phyloP scores from a whole-genome alignment of 2,888 invertebrate genomes.

The Rhagium mordax region DNA sequence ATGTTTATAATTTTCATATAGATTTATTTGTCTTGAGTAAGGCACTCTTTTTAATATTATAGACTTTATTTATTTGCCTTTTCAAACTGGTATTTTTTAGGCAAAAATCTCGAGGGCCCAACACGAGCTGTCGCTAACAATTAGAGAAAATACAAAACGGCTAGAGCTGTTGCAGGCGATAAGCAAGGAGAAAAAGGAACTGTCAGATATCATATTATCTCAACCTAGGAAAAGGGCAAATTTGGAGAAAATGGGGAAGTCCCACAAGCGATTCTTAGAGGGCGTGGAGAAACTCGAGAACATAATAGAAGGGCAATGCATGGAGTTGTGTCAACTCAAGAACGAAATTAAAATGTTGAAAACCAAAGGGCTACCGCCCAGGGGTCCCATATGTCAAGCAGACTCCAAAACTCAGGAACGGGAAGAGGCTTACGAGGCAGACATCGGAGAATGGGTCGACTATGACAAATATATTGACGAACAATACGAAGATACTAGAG shows the following conservation, averaged over 20 bases:
- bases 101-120: slow-evolving; percentile 64
- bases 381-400: slow-evolving; percentile 19
- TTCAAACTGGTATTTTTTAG: slow-evolving; percentile 58
- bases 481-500: neutral
- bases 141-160: slow-evolving; percentile 73
- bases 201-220: slow-evolving; percentile 67
- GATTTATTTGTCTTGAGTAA: too few relatives aligned
- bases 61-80: too few relatives aligned
- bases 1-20: too few relatives aligned
- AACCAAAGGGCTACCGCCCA: slow-evolving; percentile 60
- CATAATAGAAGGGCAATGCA: slow-evolving; percentile 66
- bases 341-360: slow-evolving; percentile 63
- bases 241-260: slow-evolving; percentile 60
- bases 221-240: slow-evolving; percentile 65
- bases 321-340: slow-evolving; percentile 63
- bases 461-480: neutral
- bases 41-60: too few relatives aligned
- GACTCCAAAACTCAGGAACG: neutral
- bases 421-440: slow-evolving; percentile 44
- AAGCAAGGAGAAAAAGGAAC: slow-evolving; percentile 72
- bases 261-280: slow-evolving; percentile 62
- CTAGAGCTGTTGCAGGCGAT: slow-evolving; percentile 73
- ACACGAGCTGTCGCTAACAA: slow-evolving; percentile 68
- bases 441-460: slow-evolving; percentile 31
- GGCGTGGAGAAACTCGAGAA: slow-evolving; percentile 68